Percentiles rank a stretch among this genome's conserved stretches.
These are phyloP conservation scores for Austrolebias charrua DNA, from an alignment of 2,797 vertebrate species.

Conservation along the genomic window DNA sequence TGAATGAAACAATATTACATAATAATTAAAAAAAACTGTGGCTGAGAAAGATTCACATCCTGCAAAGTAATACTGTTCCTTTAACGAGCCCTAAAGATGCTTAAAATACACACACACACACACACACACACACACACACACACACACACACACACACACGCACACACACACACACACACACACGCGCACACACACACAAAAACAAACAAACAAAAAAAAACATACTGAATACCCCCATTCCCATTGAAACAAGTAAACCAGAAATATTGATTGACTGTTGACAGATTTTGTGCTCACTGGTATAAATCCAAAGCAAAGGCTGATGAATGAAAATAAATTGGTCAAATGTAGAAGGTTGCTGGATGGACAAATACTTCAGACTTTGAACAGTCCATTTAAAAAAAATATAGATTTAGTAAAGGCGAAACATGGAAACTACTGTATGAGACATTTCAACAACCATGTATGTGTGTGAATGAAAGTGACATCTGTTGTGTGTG, in stretches of 20 bases:
- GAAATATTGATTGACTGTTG: slow-evolving; percentile 55
- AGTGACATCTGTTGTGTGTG: slow-evolving; percentile 52
- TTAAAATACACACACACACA: no score
- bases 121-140: no score
- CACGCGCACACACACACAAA: no score
- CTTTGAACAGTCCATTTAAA: neutral
- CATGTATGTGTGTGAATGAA: slow-evolving; percentile 41
- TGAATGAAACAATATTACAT: no score
- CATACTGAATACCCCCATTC: neutral
- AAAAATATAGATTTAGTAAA: slow-evolving; percentile 16
- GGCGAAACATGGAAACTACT: slow-evolving; percentile 4
- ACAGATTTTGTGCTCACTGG: slow-evolving; percentile 43
- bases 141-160: no score
- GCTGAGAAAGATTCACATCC: no score
- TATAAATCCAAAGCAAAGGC: slow-evolving; percentile 38
- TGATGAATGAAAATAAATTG: slow-evolving; percentile 38
- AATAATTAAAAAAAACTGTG: no score
- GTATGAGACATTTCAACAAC: slow-evolving; percentile 28
- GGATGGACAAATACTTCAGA: slow-evolving; percentile 4
- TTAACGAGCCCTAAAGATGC: neutral
- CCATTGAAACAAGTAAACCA: no score
- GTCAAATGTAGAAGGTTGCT: slow-evolving; percentile 19
- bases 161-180: no score
- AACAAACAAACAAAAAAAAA: neutral
- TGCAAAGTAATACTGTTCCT: neutral